A percentile compares a stretch with the other conserved stretches of the same genome.
phyloP scores from a whole-genome alignment of 2,888 invertebrate genomes.

The Dorcus hopei region DNA sequence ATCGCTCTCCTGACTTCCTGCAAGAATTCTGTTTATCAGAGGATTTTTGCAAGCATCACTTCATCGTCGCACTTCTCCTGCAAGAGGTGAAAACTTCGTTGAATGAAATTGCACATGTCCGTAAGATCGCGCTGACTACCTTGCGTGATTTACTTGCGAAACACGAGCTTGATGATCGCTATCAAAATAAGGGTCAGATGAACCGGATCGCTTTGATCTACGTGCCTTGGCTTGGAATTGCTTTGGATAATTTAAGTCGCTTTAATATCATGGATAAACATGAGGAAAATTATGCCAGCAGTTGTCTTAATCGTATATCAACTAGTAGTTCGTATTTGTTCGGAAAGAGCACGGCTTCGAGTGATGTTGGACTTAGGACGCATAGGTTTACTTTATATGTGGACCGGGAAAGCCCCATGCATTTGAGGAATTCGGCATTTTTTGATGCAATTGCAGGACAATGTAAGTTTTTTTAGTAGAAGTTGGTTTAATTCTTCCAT shows the following conservation, averaged over 20 bases:
- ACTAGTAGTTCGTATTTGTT: constrained; percentile 59
- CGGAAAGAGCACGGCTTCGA: constrained; percentile 49
- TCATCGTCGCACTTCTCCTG: constrained; percentile 81
- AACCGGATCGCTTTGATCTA: constrained; percentile 86
- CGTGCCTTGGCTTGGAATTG: constrained; percentile 85
- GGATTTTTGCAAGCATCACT: constrained; percentile 88
- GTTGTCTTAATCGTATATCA: constrained; percentile 54
- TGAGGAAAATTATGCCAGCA: constrained; percentile 42
- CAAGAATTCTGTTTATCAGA: constrained; percentile 68
- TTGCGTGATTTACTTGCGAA: constrained; percentile 87
- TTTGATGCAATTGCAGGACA: constrained; percentile 71
- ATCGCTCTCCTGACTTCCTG: constrained; percentile 51
- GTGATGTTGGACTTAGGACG: constrained; percentile 54
- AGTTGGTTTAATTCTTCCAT: too few species aligned
- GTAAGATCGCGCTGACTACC: constrained; percentile 75
- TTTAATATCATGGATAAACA: constrained; percentile 54
- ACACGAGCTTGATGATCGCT: constrained; percentile 88
- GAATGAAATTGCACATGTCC: constrained; percentile 78
- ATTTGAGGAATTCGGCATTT: constrained; percentile 73
- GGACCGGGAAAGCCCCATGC: constrained; percentile 71
- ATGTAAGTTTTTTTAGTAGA: constrained; percentile 40
- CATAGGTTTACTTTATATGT: constrained; percentile 70
- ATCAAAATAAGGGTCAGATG: constrained; percentile 70
- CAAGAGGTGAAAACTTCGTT: constrained; percentile 86
- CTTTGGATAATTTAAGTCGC: constrained; percentile 82